These are phyloP conservation scores for Wiebesia pumilae DNA, from an alignment of 1,140 invertebrate genomes.

Conservation along the genomic window DNA sequence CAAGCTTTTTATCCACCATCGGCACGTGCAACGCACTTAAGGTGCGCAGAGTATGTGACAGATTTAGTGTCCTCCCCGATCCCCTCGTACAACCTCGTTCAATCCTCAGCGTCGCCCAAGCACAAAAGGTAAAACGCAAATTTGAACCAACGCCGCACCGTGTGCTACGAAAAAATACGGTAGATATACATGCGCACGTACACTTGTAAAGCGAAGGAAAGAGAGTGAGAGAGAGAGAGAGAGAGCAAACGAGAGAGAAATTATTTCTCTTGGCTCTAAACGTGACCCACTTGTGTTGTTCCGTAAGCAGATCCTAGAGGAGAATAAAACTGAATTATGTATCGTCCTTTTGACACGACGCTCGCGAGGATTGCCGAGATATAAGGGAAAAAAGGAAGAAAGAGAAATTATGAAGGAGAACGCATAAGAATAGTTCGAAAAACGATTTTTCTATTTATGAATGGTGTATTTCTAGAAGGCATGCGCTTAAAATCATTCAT, in stretches of 20 bases:
- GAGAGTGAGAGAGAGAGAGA: not conserved
- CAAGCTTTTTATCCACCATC: not conserved
- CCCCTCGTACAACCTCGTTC: too few relatives aligned
- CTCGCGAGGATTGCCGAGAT: not conserved
- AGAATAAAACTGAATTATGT: constrained; percentile 60
- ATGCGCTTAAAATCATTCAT: not conserved
- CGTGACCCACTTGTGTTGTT: constrained; percentile 42
- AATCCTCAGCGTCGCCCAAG: too few relatives aligned
- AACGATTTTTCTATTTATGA: not conserved
- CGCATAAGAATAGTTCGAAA: not conserved
- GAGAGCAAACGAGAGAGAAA: not conserved
- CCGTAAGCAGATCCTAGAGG: not conserved
- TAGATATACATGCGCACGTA: not conserved
- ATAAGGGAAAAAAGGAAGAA: too few relatives aligned
- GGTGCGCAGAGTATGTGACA: not conserved
- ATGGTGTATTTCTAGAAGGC: not conserved
- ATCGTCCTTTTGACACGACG: constrained; percentile 45
- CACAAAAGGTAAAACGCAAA: constrained; percentile 4
- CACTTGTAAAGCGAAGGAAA: not conserved
- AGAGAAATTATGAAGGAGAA: not conserved
- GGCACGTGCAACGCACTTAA: not conserved
- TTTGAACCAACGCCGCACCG: not conserved
- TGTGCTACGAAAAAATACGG: not conserved
- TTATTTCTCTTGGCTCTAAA: constrained; percentile 49
- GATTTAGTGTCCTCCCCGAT: not conserved